Evolutionary conservation across 2,888 invertebrate genomes (phyloP), one percentile per base, ranked within the genome.

Genomic region (Plebejus anna): DNA sequence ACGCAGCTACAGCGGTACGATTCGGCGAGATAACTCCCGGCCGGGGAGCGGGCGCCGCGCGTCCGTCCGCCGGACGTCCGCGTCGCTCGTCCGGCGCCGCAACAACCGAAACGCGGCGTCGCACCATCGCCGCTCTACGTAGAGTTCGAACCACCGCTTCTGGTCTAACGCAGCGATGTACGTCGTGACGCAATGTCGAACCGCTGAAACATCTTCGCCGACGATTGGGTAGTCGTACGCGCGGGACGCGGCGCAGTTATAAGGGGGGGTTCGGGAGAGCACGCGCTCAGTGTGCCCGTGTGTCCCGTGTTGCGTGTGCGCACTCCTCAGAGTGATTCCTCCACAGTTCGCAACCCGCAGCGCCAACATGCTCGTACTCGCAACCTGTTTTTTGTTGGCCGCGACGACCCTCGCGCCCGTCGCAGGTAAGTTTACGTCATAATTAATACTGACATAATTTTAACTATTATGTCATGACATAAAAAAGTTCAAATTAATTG

Each of bases 231-330:
- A 81, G 86, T 89, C 88, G 89, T 86, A 86, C 84, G 89, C 88
- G 90, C 90, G 91, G 93, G 92, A 91, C 89, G 89, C 90, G 88
- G 87, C 89, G 88, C 88, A 86, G 89, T 90, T 92, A 92, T 91
- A 93, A 92, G 92, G 89, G 89, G 92, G 90, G 90, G 91, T 90
- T 90, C 93, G 87, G 91, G 86, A 86, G 86, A 87, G 86, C 93
- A 90, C 92, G 92, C 91, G 92, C 86, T 92, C 93, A 93, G 93
- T 93, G 90, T 90, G 89, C 90, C 92, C 89, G 88, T 87, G 91
- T 90, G 88, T 92, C 93, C 92, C 89, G 92, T 91, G 91, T 90
- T 87, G 89, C 88, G 88, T 87, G 88, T 87, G 89, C 86, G 91
- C 90, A 89, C 87, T 89, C 87, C 88, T 85, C 81, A 81, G 83